Percentiles rank a stretch among this genome's conserved stretches.
Evolutionary conservation across 2,797 vertebrate genomes (phyloP).

Genomic region (Neostethus bicornis): DNA sequence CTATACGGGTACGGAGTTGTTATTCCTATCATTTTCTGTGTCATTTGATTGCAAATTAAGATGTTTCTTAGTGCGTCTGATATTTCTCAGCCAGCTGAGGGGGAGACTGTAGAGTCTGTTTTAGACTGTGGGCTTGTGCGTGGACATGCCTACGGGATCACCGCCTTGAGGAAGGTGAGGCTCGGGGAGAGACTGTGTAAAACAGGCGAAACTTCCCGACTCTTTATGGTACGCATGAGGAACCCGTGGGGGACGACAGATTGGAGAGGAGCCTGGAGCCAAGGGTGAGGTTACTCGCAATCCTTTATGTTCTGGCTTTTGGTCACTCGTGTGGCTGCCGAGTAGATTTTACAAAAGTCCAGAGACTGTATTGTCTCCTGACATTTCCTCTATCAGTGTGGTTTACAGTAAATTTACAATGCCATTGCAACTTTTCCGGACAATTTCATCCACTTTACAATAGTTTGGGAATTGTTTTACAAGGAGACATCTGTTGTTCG

Average conservation of each 20-base stretch:
- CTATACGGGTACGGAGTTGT: conserved; percentile 75
- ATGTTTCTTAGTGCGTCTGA: background rate
- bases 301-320: conserved; percentile 3
- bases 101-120: conserved; percentile 80
- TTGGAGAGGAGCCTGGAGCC: conserved; percentile 86
- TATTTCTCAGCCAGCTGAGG: conserved; percentile 75
- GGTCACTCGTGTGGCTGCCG: conserved; percentile 33
- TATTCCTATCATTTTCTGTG: background rate
- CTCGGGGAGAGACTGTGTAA: conserved; percentile 50
- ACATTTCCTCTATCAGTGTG: conserved; percentile 29
- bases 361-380: conserved; percentile 34
- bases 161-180: conserved; percentile 76
- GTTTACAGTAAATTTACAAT: conserved; percentile 48
- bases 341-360: conserved; percentile 36
- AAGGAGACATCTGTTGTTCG: conserved; percentile 45
- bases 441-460: conserved; percentile 53
- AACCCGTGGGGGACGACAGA: conserved; percentile 86
- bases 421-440: conserved; percentile 34
- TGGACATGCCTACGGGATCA: conserved; percentile 85
- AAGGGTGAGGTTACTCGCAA: conserved; percentile 70
- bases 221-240: conserved; percentile 82
- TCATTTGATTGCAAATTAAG: accelerated
- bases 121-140: conserved; percentile 82
- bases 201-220: conserved; percentile 47
- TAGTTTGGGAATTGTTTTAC: conserved; percentile 42